These are phyloP conservation scores for Acrobasis repandana DNA, from an alignment of 2,888 invertebrate genomes.

Conservation along the genomic window DNA sequence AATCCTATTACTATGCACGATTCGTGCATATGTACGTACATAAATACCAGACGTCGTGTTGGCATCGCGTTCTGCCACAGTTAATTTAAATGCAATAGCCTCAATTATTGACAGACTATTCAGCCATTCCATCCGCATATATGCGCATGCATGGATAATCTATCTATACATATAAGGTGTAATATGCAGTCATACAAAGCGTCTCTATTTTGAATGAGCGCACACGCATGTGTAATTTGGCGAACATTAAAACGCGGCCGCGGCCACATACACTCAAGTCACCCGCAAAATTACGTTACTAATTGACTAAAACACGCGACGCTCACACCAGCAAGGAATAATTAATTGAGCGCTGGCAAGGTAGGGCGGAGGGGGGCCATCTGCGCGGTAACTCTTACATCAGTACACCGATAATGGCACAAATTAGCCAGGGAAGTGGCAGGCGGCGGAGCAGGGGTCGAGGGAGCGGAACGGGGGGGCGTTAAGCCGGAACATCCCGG, in stretches of 20 bases:
- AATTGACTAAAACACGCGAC: conserved; percentile 83
- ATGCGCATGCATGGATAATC: conserved; percentile 45
- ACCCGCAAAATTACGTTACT: conserved; percentile 83
- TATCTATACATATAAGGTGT: conserved; percentile 34
- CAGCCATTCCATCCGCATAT: conserved; percentile 47
- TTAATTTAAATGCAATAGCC: conserved; percentile 78
- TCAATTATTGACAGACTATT: conserved; percentile 68
- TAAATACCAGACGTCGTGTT: conserved; percentile 53
- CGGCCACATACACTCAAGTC: conserved; percentile 78
- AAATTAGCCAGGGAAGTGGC: conserved; percentile 81
- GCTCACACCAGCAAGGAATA: conserved; percentile 81
- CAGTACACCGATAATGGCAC: conserved; percentile 84
- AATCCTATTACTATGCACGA: conserved; percentile 66
- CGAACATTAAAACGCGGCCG: conserved; percentile 60
- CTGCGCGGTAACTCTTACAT: conserved; percentile 83
- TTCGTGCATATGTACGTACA: conserved; percentile 52
- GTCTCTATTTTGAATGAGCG: conserved; percentile 30
- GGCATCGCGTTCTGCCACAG: conserved; percentile 65
- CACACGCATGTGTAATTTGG: conserved; percentile 35
- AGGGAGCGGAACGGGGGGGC: conserved; percentile 54
- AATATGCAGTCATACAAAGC: conserved; percentile 37
- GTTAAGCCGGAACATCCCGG: conserved; percentile 83
- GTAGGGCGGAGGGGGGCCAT: conserved; percentile 62
- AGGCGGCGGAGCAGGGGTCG: conserved; percentile 55
- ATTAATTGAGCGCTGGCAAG: conserved; percentile 79